Conservation (phyloP, 2,888 invertebrate species). For the Hypena proboscidalis region DNA sequence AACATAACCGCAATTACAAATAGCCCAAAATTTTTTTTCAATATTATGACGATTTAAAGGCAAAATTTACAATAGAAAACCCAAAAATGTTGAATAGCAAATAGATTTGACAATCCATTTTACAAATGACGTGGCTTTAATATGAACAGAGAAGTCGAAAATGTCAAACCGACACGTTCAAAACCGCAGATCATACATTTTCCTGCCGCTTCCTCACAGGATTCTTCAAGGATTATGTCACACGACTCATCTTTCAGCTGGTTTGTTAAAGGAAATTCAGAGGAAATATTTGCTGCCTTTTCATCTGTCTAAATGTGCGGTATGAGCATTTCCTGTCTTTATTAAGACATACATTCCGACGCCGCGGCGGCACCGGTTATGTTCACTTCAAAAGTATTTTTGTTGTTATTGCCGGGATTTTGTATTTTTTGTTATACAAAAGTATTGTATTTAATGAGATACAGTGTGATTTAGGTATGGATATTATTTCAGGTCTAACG, state of each 20-base stretch:
- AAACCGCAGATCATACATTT: conserved; percentile 27
- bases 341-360: conserved; percentile 33
- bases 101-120: no score
- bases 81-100: no score
- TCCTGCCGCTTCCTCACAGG: conserved; percentile 19
- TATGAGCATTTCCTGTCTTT: conserved; percentile 43
- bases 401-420: conserved; percentile 1
- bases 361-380: no score
- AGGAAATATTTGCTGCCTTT: conserved; percentile 60
- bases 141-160: conserved; percentile 4
- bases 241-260: conserved; percentile 59
- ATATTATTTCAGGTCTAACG: not conserved
- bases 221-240: conserved; percentile 51
- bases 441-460: conserved; percentile 13
- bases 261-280: conserved; percentile 56
- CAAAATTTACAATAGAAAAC: no score
- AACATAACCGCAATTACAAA: no score
- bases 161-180: conserved; percentile 8
- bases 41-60: no score
- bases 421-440: conserved; percentile 4
- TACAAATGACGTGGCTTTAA: no score
- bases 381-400: conserved; percentile 16
- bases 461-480: not conserved
- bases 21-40: no score
- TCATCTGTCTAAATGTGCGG: conserved; percentile 50